These are phyloP conservation scores for Agrotis ipsilon DNA, from an alignment of 2,888 invertebrate species.

Conservation along the genomic window DNA sequence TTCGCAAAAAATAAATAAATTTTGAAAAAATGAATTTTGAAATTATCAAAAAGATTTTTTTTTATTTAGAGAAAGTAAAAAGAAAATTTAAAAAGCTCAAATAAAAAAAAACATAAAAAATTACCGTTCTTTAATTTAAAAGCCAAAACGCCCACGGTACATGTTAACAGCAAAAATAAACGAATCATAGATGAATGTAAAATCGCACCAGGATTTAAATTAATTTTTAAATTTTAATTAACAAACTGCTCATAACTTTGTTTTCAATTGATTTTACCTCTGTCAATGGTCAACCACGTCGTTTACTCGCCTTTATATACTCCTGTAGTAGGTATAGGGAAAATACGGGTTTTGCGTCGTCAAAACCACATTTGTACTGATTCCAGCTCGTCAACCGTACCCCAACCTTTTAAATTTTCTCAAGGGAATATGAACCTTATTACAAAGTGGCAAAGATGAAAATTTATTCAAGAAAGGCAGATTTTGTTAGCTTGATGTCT, in stretches of 20 bases:
- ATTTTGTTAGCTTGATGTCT: too few relatives aligned
- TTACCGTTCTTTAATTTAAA: conserved; percentile 48
- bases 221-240: neutral
- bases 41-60: too few relatives aligned
- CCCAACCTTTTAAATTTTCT: too few relatives aligned
- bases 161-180: conserved; percentile 41
- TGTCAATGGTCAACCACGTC: conserved; percentile 8
- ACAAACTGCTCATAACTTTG: conserved; percentile 30
- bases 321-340: conserved; percentile 28
- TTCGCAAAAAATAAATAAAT: neutral
- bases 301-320: conserved; percentile 18
- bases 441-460: too few relatives aligned
- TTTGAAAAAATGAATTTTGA: too few relatives aligned
- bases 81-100: neutral
- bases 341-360: neutral
- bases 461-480: too few relatives aligned
- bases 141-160: conserved; percentile 36
- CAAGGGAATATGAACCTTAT: too few relatives aligned
- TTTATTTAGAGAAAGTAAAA: too few relatives aligned
- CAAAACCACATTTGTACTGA: neutral
- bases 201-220: neutral
- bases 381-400: too few relatives aligned
- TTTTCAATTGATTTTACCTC: conserved; percentile 11
- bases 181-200: conserved; percentile 56
- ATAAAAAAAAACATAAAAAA: neutral